phyloP scores from a whole-genome alignment of 2,888 invertebrate genomes.

The Hypomecis atomaria region DNA sequence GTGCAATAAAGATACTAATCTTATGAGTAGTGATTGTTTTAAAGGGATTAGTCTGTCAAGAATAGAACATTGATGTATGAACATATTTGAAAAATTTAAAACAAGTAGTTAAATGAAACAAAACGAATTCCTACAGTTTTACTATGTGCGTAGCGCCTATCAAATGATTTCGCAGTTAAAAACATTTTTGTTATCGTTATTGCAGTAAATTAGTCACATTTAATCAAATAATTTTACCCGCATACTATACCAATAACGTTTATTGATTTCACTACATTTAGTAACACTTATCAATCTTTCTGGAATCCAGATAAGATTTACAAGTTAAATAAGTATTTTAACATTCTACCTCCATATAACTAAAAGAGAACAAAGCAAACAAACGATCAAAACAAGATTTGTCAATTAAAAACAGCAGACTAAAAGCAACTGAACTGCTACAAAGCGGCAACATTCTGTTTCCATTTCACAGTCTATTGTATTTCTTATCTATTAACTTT shows the following conservation, averaged over 20 bases:
- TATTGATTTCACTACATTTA: too few species aligned
- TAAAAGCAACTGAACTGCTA: slow-evolving; percentile 8
- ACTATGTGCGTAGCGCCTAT: too few species aligned
- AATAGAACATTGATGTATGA: slow-evolving; percentile 5
- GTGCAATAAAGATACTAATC: slow-evolving; percentile 26
- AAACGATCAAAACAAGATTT: not conserved
- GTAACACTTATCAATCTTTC: too few species aligned
- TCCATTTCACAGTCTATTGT: slow-evolving; percentile 35
- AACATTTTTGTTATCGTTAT: too few species aligned
- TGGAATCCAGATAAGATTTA: too few species aligned
- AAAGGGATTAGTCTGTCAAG: not conserved
- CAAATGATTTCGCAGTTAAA: too few species aligned
- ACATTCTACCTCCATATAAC: not conserved
- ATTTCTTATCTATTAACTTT: slow-evolving; percentile 38
- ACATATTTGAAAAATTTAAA: too few species aligned
- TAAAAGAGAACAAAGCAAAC: not conserved
- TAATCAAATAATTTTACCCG: too few species aligned
- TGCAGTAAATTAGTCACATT: too few species aligned
- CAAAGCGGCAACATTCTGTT: slow-evolving; percentile 25
- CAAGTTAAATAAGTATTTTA: not conserved
- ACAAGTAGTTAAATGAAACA: too few species aligned
- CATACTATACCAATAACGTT: too few species aligned
- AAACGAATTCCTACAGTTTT: too few species aligned
- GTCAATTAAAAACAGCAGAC: slow-evolving; percentile 19
- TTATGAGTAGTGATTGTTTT: slow-evolving; percentile 23